A percentile compares a stretch with the other conserved stretches of the same genome.
These are phyloP conservation scores for Triops longicaudatus DNA, from an alignment of 1,140 invertebrate genomes.

Conservation along the genomic window DNA sequence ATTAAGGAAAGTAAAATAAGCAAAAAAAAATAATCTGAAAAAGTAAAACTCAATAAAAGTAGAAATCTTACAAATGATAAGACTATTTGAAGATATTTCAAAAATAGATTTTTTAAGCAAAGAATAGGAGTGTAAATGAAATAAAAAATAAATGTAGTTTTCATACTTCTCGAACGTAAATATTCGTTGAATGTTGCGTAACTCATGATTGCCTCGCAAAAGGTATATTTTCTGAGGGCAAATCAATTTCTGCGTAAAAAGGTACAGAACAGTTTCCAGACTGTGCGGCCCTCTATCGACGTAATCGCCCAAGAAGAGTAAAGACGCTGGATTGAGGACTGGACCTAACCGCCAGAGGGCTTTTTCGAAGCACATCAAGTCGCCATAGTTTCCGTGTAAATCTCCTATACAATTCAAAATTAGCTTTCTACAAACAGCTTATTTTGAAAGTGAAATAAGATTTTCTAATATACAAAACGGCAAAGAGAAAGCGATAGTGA, in stretches of 20 bases:
- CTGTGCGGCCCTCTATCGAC: constrained; percentile 54
- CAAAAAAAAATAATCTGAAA: no score
- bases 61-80: no score
- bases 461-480: no score
- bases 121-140: neutral
- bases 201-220: constrained; percentile 57
- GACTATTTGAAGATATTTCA: no score
- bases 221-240: constrained; percentile 51
- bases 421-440: no score
- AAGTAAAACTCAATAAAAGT: no score
- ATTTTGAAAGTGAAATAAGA: no score
- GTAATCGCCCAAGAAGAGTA: constrained; percentile 57
- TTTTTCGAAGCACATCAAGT: constrained; percentile 53
- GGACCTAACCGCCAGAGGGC: constrained; percentile 52
- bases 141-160: neutral
- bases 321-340: constrained; percentile 47
- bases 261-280: constrained; percentile 52
- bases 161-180: constrained; percentile 57
- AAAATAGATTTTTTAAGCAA: no score
- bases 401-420: constrained; percentile 40
- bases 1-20: no score
- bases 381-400: constrained; percentile 52
- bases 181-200: constrained; percentile 55
- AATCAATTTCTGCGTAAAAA: constrained; percentile 56
- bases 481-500: no score